Evolutionary conservation across 2,797 vertebrate species (phyloP).

Genomic region (Artibeus lituratus): DNA sequence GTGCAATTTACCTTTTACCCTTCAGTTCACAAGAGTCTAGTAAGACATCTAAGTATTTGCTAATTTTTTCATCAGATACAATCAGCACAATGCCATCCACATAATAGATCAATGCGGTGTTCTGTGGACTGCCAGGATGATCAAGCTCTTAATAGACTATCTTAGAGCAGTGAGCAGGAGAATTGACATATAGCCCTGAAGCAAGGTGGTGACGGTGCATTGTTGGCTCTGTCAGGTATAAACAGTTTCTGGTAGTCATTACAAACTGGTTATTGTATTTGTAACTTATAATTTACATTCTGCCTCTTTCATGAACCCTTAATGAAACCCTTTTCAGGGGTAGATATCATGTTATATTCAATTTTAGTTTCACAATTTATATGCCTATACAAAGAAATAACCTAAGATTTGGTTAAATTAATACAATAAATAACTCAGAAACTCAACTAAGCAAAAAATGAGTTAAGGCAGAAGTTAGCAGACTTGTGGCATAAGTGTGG

Average conservation of each 20-base stretch:
- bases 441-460: background rate
- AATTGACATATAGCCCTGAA: background rate
- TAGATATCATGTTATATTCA: background rate
- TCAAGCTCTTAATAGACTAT: background rate
- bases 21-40: background rate
- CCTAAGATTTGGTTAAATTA: background rate
- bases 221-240: background rate
- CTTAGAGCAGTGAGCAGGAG: background rate
- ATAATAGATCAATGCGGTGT: background rate
- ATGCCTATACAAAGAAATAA: background rate
- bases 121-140: background rate
- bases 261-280: background rate
- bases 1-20: background rate
- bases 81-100: background rate
- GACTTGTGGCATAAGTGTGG: background rate
- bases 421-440: background rate
- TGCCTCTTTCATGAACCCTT: background rate
- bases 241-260: background rate
- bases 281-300: conserved; percentile 6
- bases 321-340: background rate
- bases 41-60: background rate
- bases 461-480: background rate
- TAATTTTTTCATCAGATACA: conserved; percentile 6
- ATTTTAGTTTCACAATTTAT: background rate
- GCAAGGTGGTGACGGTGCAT: background rate